Evolutionary conservation across 64 coral and sea anemone species (phyloP).

Genomic region (Acropora tenuis): DNA sequence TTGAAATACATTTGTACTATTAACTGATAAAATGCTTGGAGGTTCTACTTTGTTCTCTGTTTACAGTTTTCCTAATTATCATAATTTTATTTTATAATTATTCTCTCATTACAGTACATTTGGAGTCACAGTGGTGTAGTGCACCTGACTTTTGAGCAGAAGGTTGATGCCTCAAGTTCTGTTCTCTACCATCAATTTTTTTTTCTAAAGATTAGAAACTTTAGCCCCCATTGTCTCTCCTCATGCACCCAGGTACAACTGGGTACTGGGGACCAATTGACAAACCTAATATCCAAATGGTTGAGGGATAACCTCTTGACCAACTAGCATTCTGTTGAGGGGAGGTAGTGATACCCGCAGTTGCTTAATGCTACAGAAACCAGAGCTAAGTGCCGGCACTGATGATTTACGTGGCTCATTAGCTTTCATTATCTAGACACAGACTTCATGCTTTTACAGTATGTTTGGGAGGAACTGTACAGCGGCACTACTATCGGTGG

Average conservation of each 20-base stretch:
- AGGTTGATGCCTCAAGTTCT: slow-evolving; percentile 6
- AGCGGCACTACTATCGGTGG: slow-evolving; percentile 24
- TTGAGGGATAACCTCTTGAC: background rate
- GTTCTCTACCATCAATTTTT: background rate
- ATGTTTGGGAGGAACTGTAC: slow-evolving; percentile 73
- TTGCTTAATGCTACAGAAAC: slow-evolving; percentile 15
- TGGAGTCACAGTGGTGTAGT: slow-evolving; percentile 7
- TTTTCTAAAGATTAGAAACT: slow-evolving; percentile 11
- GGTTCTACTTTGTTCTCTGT: slow-evolving; percentile 7
- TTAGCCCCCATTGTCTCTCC: background rate
- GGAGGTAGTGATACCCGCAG: background rate
- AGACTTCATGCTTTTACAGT: slow-evolving; percentile 13
- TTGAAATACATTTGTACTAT: background rate
- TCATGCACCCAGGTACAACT: background rate
- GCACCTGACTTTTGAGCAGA: background rate
- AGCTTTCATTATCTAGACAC: background rate
- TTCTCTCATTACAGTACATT: slow-evolving; percentile 14
- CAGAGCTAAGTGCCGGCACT: background rate
- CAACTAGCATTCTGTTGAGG: background rate
- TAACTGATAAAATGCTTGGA: background rate
- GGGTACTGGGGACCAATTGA: background rate
- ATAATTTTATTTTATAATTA: background rate
- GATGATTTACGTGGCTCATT: background rate
- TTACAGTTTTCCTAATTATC: background rate
- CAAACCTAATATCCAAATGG: background rate